Base-by-base conservation (phyloP, 2,797 vertebrate species). In the Sebastes aleutianus region DNA sequence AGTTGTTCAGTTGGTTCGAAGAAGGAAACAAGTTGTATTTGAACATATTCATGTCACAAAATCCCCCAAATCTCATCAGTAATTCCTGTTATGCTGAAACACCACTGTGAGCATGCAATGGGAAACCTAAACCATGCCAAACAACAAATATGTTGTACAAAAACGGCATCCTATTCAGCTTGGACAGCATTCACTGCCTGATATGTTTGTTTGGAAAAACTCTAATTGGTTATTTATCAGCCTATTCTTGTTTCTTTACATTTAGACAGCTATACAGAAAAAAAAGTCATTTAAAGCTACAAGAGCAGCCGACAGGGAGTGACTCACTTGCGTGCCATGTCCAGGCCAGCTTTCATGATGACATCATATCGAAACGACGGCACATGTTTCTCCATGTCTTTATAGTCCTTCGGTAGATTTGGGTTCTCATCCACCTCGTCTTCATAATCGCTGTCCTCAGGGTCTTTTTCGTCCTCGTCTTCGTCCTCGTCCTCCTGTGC, bases 291-390 rank as follows among this genome's bases (percentile, higher is more conserved):
- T 39, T 1, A 47, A 9, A 54, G 56, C 29, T 50, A 18, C 27
- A 2, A 53, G 9, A 58, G 20, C 29, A 11, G 22, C 67, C 43
- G 53, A 13, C 3, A 39, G 56, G n/a, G 27, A 76, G 58, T 27
- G 32, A 97, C 98, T 98, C 94, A 99, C 99, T 97, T 97, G 88
- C 97, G 96, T 65, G 97, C 95, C 27, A 97, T 76, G 83, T 99
- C 97, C 77, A 98, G 94, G 56, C 98, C 99, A 20, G 96, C 94
- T 90, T 97, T 98, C 87, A 99, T 92, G 76, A 99, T 47, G 10
- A 97, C 76, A 9, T 99, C 98, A 1, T 96, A 99, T 0, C 98
- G 97, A 39, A 98, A 95, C 32, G 97, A 98, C 71, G 91, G 96
- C 47, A 99, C 96, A 1, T 91, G 89, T 92, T 96, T 99, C 69